These are phyloP conservation scores for Polydrusus tereticollis DNA, from an alignment of 2,888 invertebrate genomes.

Conservation along the genomic window DNA sequence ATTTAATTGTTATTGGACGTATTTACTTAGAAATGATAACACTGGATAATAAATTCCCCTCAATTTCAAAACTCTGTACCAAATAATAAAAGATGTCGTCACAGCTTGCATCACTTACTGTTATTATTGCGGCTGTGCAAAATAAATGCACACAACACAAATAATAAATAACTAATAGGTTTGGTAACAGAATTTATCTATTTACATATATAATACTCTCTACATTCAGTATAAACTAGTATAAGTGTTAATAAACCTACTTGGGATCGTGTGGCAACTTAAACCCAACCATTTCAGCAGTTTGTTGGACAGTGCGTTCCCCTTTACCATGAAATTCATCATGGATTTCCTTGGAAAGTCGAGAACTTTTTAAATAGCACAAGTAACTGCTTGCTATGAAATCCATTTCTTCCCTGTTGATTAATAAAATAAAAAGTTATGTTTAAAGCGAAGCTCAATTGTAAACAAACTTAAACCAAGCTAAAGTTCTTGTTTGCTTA, in stretches of 20 bases:
- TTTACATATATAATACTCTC: not conserved
- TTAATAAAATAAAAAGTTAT: not conserved
- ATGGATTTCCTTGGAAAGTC: constrained; percentile 79
- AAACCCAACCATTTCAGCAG: constrained; percentile 87
- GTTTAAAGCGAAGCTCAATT: too few species aligned
- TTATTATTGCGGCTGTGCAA: too few species aligned
- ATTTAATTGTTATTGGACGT: too few species aligned
- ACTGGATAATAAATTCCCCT: too few species aligned
- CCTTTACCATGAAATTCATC: constrained; percentile 84
- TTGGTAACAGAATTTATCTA: not conserved
- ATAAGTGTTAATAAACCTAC: constrained; percentile 57
- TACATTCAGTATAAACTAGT: not conserved
- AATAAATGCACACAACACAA: too few species aligned
- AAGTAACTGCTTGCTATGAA: constrained; percentile 83
- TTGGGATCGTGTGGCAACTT: constrained; percentile 86
- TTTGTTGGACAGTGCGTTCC: constrained; percentile 80
- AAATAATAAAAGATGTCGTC: too few species aligned
- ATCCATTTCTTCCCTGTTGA: constrained; percentile 77
- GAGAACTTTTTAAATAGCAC: constrained; percentile 79
- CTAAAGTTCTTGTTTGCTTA: too few species aligned
- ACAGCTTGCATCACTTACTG: too few species aligned
- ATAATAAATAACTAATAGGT: not conserved
- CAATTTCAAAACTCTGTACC: too few species aligned
- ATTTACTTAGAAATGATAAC: too few species aligned
- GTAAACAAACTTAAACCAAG: not conserved